Conservation (phyloP, 1,140 invertebrate species). For the Colletes latitarsis region DNA sequence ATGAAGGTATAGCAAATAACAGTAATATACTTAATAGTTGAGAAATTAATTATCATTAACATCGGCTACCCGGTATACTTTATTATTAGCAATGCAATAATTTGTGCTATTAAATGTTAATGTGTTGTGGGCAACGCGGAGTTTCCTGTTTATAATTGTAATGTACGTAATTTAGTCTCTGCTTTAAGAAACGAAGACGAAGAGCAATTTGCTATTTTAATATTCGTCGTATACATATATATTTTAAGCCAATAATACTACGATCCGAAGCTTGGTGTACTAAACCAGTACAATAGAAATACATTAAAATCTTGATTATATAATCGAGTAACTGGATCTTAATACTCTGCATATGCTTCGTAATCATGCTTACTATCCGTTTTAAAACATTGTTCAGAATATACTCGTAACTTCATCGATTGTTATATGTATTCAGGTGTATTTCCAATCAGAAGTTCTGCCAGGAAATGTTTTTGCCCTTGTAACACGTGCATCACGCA, state of each 20-base stretch:
- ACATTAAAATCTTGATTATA: constrained; percentile 2
- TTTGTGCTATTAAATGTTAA: constrained; percentile 33
- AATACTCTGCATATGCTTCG: constrained; percentile 13
- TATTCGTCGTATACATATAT: not conserved
- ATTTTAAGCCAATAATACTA: not conserved
- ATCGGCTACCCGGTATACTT: constrained; percentile 3
- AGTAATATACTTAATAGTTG: constrained; percentile 10
- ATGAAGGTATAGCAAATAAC: constrained; percentile 20
- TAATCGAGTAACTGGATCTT: not conserved
- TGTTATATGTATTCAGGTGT: constrained; percentile 48
- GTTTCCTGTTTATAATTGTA: constrained; percentile 33
- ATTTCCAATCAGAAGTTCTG: constrained; percentile 24
- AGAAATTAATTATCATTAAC: constrained; percentile 25
- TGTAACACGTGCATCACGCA: constrained; percentile 21
- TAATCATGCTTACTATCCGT: not conserved
- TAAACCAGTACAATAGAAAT: constrained; percentile 25
- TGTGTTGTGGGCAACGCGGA: constrained; percentile 27
- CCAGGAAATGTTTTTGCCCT: constrained; percentile 41
- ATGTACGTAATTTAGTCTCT: not conserved
- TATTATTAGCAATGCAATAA: not conserved
- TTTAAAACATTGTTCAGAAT: not conserved
- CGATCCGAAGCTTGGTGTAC: not conserved
- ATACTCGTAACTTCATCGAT: constrained; percentile 8
- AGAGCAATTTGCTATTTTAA: not conserved
- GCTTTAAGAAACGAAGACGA: not conserved